Percentiles rank a stretch among this genome's conserved stretches.
Evolutionary conservation across 2,888 invertebrate genomes (phyloP).

Genomic region (Trisateles emortualis): DNA sequence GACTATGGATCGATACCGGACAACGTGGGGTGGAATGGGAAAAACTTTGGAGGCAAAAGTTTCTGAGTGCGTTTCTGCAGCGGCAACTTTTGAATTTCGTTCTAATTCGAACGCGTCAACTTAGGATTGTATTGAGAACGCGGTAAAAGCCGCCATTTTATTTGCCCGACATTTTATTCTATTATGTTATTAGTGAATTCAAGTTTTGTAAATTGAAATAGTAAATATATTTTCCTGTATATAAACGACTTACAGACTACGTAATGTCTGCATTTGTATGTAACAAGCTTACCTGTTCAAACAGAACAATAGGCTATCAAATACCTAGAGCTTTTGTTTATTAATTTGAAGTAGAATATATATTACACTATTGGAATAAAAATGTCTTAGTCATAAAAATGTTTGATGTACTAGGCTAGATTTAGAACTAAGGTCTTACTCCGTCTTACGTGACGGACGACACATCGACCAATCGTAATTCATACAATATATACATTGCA

Average conservation of each 20-base stretch:
- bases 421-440: background rate
- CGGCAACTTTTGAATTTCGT: slow-evolving; percentile 3
- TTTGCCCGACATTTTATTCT: background rate
- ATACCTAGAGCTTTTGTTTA: slow-evolving; percentile 11
- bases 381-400: background rate
- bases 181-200: too few relatives aligned
- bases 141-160: background rate
- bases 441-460: background rate
- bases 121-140: background rate
- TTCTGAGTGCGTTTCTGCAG: background rate
- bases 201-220: too few relatives aligned
- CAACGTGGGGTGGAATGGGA: slow-evolving; percentile 21
- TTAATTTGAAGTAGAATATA: slow-evolving; percentile 26
- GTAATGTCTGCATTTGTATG: slow-evolving; percentile 36
- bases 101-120: background rate
- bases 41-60: slow-evolving; percentile 16
- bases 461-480: background rate
- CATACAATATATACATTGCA: too few relatives aligned
- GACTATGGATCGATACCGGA: slow-evolving; percentile 15
- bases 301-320: slow-evolving; percentile 36
- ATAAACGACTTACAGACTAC: slow-evolving; percentile 10
- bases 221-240: background rate
- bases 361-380: slow-evolving; percentile 24
- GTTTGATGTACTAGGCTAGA: background rate
- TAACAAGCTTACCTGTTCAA: slow-evolving; percentile 5